Conservation (phyloP, 1,140 invertebrate genomes). For the Achroia grisella region DNA sequence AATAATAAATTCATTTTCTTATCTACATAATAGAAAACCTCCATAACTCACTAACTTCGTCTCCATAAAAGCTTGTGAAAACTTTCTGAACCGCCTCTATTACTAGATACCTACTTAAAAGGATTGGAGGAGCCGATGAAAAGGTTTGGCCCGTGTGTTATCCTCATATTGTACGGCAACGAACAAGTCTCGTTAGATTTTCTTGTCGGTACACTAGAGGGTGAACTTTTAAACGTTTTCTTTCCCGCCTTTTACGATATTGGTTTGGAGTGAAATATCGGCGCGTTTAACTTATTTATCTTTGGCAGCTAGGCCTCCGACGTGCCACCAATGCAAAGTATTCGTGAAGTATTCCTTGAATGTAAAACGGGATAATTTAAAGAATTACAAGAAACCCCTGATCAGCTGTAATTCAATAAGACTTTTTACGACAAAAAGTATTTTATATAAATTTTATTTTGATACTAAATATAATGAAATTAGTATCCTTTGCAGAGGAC, state of each 20-base stretch:
- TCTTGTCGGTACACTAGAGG: conserved; percentile 9
- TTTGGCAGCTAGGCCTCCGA: conserved; percentile 32
- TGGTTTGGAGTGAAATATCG: conserved; percentile 52
- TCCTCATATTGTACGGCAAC: not conserved
- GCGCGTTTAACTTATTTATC: conserved; percentile 48
- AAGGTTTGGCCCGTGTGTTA: not conserved
- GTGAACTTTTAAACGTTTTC: conserved; percentile 28
- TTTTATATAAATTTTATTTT: too few relatives aligned
- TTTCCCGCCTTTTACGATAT: conserved; percentile 38
- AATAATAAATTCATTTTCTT: too few relatives aligned
- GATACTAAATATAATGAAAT: too few relatives aligned
- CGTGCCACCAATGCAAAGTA: conserved; percentile 39
- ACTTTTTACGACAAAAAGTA: not conserved
- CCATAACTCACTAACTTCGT: too few relatives aligned
- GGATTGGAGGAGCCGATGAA: too few relatives aligned
- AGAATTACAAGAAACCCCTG: conserved; percentile 8
- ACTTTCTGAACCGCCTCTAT: too few relatives aligned
- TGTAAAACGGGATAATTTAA: conserved; percentile 30
- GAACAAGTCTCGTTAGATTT: conserved; percentile 3
- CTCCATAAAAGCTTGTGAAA: too few relatives aligned
- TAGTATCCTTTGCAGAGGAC: too few relatives aligned
- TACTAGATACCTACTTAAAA: too few relatives aligned
- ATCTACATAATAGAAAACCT: too few relatives aligned
- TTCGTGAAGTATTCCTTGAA: conserved; percentile 18
- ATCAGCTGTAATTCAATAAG: conserved; percentile 17